Evolutionary conservation across 2,888 invertebrate genomes (phyloP).

Genomic region (Nomada hirtipes): DNA sequence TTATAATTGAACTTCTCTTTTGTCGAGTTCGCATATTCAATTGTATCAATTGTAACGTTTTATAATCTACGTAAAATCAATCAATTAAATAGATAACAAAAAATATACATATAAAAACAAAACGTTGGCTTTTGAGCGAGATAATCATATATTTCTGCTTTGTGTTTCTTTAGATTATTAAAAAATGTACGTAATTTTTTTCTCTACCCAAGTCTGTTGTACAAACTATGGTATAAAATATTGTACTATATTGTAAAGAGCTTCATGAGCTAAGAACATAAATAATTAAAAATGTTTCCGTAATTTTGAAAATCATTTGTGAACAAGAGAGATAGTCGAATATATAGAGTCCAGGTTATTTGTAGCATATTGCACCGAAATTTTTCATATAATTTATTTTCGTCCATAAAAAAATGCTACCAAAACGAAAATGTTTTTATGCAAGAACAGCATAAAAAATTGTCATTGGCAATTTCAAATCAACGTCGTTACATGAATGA

Average conservation of each 20-base stretch:
- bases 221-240: constrained; percentile 24
- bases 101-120: constrained; percentile 32
- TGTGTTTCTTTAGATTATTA: constrained; percentile 1
- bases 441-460: constrained; percentile 4
- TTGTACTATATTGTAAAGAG: constrained; percentile 12
- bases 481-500: constrained; percentile 12
- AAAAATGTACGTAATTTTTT: not conserved
- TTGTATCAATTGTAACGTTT: constrained; percentile 2
- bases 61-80: constrained; percentile 36
- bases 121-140: constrained; percentile 12
- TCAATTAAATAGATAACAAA: constrained; percentile 47
- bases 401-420: constrained; percentile 10
- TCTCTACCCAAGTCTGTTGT: not conserved
- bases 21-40: not conserved
- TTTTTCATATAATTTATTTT: constrained; percentile 36
- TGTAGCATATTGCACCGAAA: constrained; percentile 41
- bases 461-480: constrained; percentile 17
- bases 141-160: constrained; percentile 15
- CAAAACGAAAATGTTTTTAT: constrained; percentile 8
- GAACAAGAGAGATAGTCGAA: constrained; percentile 15
- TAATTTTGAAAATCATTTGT: not conserved
- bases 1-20: constrained; percentile 16
- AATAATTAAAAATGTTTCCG: constrained; percentile 1
- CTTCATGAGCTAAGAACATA: constrained; percentile 42
- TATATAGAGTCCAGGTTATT: constrained; percentile 11